Conservation (phyloP, 2,888 invertebrate genomes). For the Muscina levida region DNA sequence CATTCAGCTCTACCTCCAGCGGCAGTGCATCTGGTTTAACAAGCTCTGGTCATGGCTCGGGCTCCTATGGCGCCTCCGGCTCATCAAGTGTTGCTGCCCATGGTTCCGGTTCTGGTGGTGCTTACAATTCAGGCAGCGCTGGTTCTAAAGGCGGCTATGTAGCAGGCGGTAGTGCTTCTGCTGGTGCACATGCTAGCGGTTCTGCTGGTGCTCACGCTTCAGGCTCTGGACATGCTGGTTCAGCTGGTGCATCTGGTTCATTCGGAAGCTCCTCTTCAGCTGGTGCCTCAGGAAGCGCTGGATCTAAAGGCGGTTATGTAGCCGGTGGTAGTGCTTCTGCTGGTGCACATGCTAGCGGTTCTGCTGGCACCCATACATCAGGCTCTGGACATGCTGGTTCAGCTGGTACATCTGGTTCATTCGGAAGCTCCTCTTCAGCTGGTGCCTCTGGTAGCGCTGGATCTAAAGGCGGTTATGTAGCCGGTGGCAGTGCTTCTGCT, state of each 20-base stretch:
- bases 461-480: not conserved
- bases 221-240: conserved; percentile 16
- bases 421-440: not conserved
- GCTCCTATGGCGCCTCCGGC: not conserved
- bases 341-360: conserved; percentile 19
- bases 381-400: not conserved
- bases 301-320: conserved; percentile 1
- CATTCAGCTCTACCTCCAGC: not conserved
- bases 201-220: not conserved
- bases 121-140: not conserved
- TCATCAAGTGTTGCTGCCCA: too few species aligned
- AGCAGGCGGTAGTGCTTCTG: not conserved
- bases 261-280: not conserved
- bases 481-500: not conserved
- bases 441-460: not conserved
- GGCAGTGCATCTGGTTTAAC: too few species aligned
- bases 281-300: not conserved
- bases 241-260: not conserved
- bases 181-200: not conserved
- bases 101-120: not conserved
- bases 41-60: not conserved
- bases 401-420: not conserved
- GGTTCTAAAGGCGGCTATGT: not conserved
- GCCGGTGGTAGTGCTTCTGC: not conserved
- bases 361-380: not conserved